Percentiles rank a stretch among this genome's conserved stretches.
Conservation (phyloP, 35 echinoderm and acorn worm genomes). For the Eucidaris tribuloides region DNA sequence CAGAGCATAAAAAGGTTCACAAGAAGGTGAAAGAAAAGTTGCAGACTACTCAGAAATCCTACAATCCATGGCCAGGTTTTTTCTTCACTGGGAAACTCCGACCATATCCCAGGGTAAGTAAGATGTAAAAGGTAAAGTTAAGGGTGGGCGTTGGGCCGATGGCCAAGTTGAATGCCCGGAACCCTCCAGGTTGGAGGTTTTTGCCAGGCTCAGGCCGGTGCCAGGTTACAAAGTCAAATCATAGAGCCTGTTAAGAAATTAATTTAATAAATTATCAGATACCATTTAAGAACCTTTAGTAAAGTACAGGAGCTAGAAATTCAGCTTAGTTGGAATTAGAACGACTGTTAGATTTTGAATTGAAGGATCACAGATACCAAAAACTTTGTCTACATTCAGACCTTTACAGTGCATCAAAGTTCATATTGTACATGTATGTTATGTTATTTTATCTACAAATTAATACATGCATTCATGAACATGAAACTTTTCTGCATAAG, state of each 20-base stretch:
- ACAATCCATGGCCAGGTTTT: constrained; percentile 71
- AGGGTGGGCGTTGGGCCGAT: too few relatives aligned
- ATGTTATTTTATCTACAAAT: too few relatives aligned
- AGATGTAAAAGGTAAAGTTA: too few relatives aligned
- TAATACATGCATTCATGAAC: too few relatives aligned
- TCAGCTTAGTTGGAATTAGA: too few relatives aligned
- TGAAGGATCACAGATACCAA: not conserved
- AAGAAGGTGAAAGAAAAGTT: constrained; percentile 53
- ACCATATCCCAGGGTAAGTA: constrained; percentile 55
- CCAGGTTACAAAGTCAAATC: not conserved
- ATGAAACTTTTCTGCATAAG: too few relatives aligned
- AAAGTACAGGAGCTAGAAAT: too few relatives aligned
- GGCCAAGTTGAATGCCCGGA: not conserved
- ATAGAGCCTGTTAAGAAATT: not conserved
- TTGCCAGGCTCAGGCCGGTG: too few relatives aligned
- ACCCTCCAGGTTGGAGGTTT: not conserved
- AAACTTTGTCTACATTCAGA: not conserved
- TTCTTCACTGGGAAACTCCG: constrained; percentile 59
- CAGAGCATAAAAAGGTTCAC: constrained; percentile 61
- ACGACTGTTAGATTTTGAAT: too few relatives aligned
- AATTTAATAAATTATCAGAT: too few relatives aligned
- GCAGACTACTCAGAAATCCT: not conserved
- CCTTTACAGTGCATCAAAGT: too few relatives aligned
- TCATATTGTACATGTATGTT: too few relatives aligned
- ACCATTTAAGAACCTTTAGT: not conserved